Conservation (phyloP, 2,113 vertebrate genomes). For the Oryzias javanicus region DNA sequence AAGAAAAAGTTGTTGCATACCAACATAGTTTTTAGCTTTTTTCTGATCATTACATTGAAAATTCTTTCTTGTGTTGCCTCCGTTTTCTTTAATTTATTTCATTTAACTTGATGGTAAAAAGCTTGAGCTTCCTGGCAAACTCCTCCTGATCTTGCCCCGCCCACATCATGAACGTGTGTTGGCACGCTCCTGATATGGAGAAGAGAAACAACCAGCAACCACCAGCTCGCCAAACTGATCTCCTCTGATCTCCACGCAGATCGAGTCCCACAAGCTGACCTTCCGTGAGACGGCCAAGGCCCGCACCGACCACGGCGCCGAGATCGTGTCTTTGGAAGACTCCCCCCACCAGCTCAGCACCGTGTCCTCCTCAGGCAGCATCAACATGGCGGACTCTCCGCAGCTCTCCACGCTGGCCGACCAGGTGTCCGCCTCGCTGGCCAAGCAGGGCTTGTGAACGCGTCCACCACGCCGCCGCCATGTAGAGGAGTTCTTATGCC, state of each 20-base stretch:
- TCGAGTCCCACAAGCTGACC: slow-evolving; percentile 94
- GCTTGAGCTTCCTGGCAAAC: too few species aligned
- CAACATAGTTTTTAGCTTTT: too few species aligned
- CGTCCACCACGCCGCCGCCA: slow-evolving; percentile 60
- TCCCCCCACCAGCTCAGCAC: slow-evolving; percentile 94
- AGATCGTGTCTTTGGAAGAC: slow-evolving; percentile 91
- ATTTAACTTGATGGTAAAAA: too few species aligned
- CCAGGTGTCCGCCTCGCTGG: slow-evolving; percentile 95
- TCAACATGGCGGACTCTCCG: slow-evolving; percentile 94
- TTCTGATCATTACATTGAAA: too few species aligned
- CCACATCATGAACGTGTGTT: neutral
- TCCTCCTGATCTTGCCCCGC: too few species aligned
- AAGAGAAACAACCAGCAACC: neutral
- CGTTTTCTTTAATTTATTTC: too few species aligned
- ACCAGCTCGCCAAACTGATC: neutral
- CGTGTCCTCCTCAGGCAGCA: slow-evolving; percentile 94
- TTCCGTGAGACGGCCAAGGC: slow-evolving; percentile 97
- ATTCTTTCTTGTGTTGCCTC: too few species aligned
- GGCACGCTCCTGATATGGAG: neutral
- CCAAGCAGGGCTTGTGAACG: slow-evolving; percentile 98
- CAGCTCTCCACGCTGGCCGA: slow-evolving; percentile 96
- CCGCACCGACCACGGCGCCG: slow-evolving; percentile 97
- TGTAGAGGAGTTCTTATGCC: slow-evolving; percentile 76
- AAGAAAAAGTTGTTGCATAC: too few species aligned
- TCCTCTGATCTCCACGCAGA: slow-evolving; percentile 65